Evolutionary conservation across 2,888 invertebrate genomes (phyloP).

Genomic region (Pasiphila rectangulata): DNA sequence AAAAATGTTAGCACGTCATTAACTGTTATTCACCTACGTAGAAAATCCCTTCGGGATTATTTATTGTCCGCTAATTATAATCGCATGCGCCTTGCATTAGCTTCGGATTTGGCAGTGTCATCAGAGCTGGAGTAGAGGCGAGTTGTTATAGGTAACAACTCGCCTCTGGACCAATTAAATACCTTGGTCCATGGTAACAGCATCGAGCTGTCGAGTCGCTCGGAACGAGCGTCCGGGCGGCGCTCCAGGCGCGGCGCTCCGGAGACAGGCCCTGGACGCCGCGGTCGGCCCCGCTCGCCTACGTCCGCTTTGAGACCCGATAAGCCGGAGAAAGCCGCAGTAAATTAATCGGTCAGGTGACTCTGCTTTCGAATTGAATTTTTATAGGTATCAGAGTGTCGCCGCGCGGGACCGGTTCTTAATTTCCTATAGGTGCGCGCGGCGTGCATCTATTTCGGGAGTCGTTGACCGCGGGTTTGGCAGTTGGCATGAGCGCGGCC

Average conservation of each 20-base stretch:
- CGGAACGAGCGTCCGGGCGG: no score
- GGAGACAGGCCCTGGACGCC: not conserved
- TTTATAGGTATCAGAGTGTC: slow-evolving; percentile 63
- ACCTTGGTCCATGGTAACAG: no score
- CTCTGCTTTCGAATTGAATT: slow-evolving; percentile 75
- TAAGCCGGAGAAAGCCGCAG: slow-evolving; percentile 64
- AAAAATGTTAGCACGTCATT: no score
- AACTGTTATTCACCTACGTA: no score
- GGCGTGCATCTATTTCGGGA: slow-evolving; percentile 77
- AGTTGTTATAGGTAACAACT: no score
- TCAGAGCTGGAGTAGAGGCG: no score
- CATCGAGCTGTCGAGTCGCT: no score
- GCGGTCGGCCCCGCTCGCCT: slow-evolving; percentile 3
- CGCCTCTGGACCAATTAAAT: no score
- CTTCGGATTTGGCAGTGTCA: no score
- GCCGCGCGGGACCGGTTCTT: slow-evolving; percentile 70
- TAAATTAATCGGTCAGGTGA: slow-evolving; percentile 70
- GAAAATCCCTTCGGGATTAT: no score
- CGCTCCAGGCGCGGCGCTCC: not conserved
- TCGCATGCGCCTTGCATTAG: no score
- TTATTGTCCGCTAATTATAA: no score
- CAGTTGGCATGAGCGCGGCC: slow-evolving; percentile 44
- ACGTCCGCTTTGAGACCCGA: slow-evolving; percentile 34
- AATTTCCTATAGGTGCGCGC: slow-evolving; percentile 66
- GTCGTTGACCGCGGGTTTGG: slow-evolving; percentile 76